Base-by-base conservation (phyloP, 2,888 invertebrate species). In the Saturnia pavonia region DNA sequence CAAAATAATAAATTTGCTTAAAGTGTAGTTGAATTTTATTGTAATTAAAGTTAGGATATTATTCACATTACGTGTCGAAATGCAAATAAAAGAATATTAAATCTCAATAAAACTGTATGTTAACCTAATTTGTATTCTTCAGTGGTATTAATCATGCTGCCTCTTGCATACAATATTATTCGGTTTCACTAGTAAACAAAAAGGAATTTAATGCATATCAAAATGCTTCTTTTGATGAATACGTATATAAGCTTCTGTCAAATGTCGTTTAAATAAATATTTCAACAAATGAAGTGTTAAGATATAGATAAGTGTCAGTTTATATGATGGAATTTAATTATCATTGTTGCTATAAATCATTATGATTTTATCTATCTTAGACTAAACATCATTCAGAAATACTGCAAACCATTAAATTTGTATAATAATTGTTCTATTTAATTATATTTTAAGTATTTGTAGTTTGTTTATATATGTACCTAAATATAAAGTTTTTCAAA, bases 261-360 rank as follows among this genome's bases (percentile, higher is more conserved):
- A 65, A 40, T n/a, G 8, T 19, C 40, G n/a, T 65, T 65, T 19
- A 9, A 34, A 11, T n/a, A 40, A 65, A 65, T 60, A 60, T 65
- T 65, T n/a, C 34, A 65, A n/a, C 40, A 8, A 14, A 57, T 57
- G 11, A 40, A 65, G n/a, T n/a, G 16, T 65, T 27, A 40, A n/a
- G 40, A 40, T 65, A 19, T 40, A 6, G n/a, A n/a, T n/a, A n/a
- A n/a, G n/a, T n/a, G n/a, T 65, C 19, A 40, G 14, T 25, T 27
- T 6, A 60, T 60, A 14, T 14, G 1, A 9, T 57, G 25, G 25
- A 25, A 57, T 25, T 57, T 57, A 25, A 57, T 57, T 57, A 57
- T 57, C 57, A 25, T 57, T 57, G 27, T 14, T 60, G 57, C 14
- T 60, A 60, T 60, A 60, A 60, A 60, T 27, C 57, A 14, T 27